Base-by-base conservation (phyloP, 2,888 invertebrate species). In the Palloptera scutellata region DNA sequence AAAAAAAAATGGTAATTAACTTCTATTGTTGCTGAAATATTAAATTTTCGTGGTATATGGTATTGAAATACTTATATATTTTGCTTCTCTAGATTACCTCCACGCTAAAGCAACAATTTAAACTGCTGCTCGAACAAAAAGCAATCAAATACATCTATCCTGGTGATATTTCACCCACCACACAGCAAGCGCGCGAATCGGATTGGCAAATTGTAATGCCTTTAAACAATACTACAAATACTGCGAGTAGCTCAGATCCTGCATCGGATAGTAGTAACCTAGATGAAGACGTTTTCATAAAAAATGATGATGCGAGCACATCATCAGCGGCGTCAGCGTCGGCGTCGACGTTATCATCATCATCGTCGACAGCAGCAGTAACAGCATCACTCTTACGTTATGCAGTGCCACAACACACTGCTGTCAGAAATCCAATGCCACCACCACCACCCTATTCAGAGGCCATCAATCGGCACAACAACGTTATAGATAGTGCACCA, bases 71-170 rank as follows among this genome's bases (percentile, higher is more conserved):
- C 52, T 3, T 52, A 53, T 8, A 17, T 45, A n/a, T n/a, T n/a
- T n/a, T n/a, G n/a, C n/a, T 11, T 61, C 15, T 57, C 5, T 78
- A 95, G 90, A 92, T 96, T 77, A 91, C 92, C 10, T 89, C 89
- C 65, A 88, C 88, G 45, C 88, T 90, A 72, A 90, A 90, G 48
- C 90, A 91, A 72, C 95, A 96, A 80, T 95, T 93, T 91, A 91
- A 93, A 74, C 85, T 96, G 67, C 85, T 95, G 42, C 85, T 96
- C 64, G 95, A 96, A 81, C 92, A 94, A 78, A 89, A 91, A 74
- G 89, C 90, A 1, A 89, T 88, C 72, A 90, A 90, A 62, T 93
- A 92, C 80, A 89, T 90, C 61, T 94, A 92, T 89, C 89, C 90
- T 0, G 84, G 83, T 0, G 85, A 85, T 62, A 80, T 80, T 60